A percentile compares a stretch with the other conserved stretches of the same genome.
Evolutionary conservation across 2,888 invertebrate genomes (phyloP).

Genomic region (Lutraria lutraria): DNA sequence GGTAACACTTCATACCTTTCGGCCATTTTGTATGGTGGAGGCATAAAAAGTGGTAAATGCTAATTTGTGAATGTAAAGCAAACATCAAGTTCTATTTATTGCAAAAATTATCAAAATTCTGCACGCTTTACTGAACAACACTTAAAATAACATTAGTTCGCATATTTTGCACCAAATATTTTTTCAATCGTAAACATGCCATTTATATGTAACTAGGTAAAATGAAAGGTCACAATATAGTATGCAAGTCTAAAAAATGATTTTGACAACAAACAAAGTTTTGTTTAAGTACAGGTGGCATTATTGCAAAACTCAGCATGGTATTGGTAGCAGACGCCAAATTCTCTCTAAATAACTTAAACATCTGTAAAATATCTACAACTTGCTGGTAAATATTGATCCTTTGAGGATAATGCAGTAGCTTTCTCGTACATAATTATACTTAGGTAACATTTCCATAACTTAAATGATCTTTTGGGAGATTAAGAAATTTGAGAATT

Average conservation of each 20-base stretch:
- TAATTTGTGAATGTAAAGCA: too few species aligned
- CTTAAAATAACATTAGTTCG: neutral
- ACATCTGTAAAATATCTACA: constrained; percentile 10
- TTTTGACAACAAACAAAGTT: neutral
- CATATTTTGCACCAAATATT: neutral
- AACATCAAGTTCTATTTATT: too few species aligned
- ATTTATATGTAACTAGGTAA: neutral
- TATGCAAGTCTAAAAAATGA: neutral
- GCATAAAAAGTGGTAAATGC: too few species aligned
- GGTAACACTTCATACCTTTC: too few species aligned
- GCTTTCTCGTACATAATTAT: constrained; percentile 18
- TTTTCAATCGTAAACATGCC: neutral
- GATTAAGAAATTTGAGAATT: constrained; percentile 2
- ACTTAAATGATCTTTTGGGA: neutral
- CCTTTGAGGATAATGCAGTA: neutral
- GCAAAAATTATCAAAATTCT: too few species aligned
- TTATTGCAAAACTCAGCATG: neutral
- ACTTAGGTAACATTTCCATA: constrained; percentile 1
- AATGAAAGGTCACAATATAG: neutral
- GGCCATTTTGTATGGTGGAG: too few species aligned
- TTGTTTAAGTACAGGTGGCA: neutral
- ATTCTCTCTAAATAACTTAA: neutral
- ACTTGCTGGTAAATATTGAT: constrained; percentile 13
- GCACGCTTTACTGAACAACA: neutral
- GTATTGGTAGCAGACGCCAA: neutral